phyloP scores from a whole-genome alignment of 2,797 vertebrate species.

The Epinephelus malabaricus region DNA sequence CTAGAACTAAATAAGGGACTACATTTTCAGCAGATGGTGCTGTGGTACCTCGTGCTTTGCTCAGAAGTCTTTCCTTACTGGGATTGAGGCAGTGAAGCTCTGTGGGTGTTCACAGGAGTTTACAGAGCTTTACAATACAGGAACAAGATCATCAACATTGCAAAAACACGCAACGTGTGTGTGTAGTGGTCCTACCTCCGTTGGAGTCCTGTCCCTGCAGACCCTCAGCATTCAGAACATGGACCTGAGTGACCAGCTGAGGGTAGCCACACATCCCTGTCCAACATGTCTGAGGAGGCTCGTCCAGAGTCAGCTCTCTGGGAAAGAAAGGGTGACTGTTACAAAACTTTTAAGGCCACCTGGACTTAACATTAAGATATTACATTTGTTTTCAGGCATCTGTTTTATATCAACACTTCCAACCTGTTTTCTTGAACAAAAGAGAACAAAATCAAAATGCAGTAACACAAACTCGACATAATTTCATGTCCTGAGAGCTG shows the following conservation, averaged over 20 bases:
- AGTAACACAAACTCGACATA: background rate
- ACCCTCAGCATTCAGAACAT: constrained; percentile 91
- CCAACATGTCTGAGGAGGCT: constrained; percentile 95
- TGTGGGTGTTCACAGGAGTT: constrained; percentile 58
- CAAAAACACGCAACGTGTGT: background rate
- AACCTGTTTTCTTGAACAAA: background rate
- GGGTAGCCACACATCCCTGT: constrained; percentile 96
- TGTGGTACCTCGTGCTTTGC: constrained; percentile 71
- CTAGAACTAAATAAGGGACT: background rate
- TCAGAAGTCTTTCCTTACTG: constrained; percentile 65
- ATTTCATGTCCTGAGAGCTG: background rate
- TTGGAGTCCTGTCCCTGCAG: constrained; percentile 91
- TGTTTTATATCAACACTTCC: background rate
- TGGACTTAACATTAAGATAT: background rate
- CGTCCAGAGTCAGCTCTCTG: constrained; percentile 93
- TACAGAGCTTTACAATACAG: background rate
- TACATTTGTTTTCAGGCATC: background rate
- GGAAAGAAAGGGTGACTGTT: background rate
- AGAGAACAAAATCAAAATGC: background rate
- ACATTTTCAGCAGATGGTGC: constrained; percentile 67
- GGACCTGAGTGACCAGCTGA: constrained; percentile 95
- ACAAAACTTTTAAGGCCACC: background rate
- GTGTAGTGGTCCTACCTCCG: constrained; percentile 67
- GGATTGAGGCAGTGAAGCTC: constrained; percentile 72
- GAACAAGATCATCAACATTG: constrained; percentile 11